Evolutionary conservation across 2,888 invertebrate genomes (phyloP).

Genomic region (Oligia latruncula): DNA sequence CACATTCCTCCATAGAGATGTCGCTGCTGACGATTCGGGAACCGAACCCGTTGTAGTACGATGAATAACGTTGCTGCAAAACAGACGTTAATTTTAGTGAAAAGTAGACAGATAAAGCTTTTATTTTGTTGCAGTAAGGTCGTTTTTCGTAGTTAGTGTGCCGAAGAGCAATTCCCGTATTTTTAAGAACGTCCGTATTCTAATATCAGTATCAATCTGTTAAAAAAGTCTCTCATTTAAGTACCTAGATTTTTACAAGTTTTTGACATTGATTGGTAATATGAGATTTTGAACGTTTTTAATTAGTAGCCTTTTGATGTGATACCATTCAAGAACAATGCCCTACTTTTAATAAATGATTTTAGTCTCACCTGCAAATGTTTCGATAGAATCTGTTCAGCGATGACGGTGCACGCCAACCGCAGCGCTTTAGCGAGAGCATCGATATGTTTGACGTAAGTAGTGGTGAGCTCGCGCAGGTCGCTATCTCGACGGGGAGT

Average conservation of each 20-base stretch:
- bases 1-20: conserved; percentile 90
- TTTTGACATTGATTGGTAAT: background rate
- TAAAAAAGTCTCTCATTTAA: background rate
- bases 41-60: conserved; percentile 90
- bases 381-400: conserved; percentile 90
- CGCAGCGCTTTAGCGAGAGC: conserved; percentile 89
- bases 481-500: conserved; percentile 88
- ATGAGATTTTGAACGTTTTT: background rate
- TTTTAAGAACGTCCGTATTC: background rate
- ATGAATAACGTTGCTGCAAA: conserved; percentile 90
- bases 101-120: background rate
- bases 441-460: conserved; percentile 90
- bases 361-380: conserved; percentile 85
- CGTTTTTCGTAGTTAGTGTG: background rate
- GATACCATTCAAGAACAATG: background rate
- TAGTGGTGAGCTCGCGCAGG: conserved; percentile 87
- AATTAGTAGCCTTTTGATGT: background rate
- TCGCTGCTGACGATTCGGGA: conserved; percentile 88
- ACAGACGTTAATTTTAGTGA: background rate
- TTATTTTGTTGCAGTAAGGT: background rate
- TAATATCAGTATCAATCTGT: background rate
- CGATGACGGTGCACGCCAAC: conserved; percentile 86
- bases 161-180: no score
- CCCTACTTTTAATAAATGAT: background rate
- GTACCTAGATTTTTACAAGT: background rate